phyloP scores from a whole-genome alignment of 2,888 invertebrate genomes.

The Drosophila nr. medialis region DNA sequence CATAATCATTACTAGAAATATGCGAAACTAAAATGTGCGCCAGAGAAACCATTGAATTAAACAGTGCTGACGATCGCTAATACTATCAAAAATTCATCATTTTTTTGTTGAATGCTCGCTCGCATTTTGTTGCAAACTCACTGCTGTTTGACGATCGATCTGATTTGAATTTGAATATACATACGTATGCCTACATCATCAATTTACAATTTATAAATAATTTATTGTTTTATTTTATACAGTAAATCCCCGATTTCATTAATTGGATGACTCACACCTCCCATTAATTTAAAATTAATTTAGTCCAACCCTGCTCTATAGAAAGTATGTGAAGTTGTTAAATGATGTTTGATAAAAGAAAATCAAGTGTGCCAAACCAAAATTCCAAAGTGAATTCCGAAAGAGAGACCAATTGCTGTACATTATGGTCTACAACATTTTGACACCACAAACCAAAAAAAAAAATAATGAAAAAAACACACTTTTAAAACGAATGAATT shows the following conservation, averaged over 20 bases:
- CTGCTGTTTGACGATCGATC: constrained; percentile 49
- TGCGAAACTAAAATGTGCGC: constrained; percentile 70
- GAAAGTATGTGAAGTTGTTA: constrained; percentile 76
- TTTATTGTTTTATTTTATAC: constrained; percentile 74
- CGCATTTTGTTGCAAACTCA: constrained; percentile 54
- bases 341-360: constrained; percentile 57
- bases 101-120: constrained; percentile 47
- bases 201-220: constrained; percentile 48
- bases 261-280: constrained; percentile 72
- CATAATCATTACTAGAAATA: constrained; percentile 55
- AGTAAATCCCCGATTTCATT: constrained; percentile 79
- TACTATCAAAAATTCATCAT: constrained; percentile 10
- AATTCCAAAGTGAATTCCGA: constrained; percentile 59
- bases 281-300: constrained; percentile 75
- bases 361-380: constrained; percentile 56
- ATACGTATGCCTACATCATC: constrained; percentile 21
- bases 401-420: constrained; percentile 63
- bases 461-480: constrained; percentile 36
- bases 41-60: constrained; percentile 54
- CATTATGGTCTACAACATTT: constrained; percentile 75
- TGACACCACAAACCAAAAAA: constrained; percentile 36
- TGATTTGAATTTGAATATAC: constrained; percentile 21
- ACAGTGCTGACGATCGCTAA: constrained; percentile 54
- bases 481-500: constrained; percentile 41
- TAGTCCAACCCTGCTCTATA: constrained; percentile 77